phyloP scores from a whole-genome alignment of 64 coral and sea anemone species.

The Platygyra sinensis region DNA sequence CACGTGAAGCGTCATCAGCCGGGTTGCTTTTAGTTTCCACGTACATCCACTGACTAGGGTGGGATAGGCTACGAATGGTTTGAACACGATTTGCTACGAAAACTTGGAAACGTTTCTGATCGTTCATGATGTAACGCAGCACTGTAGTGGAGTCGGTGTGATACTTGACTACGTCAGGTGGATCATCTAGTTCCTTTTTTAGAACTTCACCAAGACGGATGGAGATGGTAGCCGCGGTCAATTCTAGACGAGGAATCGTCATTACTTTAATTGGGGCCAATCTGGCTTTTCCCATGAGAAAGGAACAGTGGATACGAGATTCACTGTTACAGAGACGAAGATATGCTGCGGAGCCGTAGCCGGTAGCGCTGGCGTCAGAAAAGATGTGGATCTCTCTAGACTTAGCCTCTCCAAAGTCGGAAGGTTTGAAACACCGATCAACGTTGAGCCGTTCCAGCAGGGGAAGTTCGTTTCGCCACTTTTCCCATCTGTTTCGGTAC shows the following conservation, averaged over 20 bases:
- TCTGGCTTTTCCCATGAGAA: not conserved
- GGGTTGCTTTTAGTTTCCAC: too few relatives aligned
- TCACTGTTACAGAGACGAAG: too few relatives aligned
- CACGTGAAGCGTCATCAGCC: too few relatives aligned
- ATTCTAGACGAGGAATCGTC: not conserved
- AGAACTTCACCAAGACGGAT: not conserved
- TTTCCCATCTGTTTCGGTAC: too few relatives aligned
- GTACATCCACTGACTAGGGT: too few relatives aligned
- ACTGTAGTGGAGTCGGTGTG: not conserved
- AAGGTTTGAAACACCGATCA: not conserved
- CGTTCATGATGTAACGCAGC: not conserved
- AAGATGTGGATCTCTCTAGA: not conserved
- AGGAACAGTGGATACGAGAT: not conserved
- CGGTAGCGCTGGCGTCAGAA: not conserved
- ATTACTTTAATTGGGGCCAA: not conserved
- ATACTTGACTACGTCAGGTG: not conserved
- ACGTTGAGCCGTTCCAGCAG: not conserved
- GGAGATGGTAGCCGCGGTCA: too few relatives aligned
- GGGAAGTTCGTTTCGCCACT: too few relatives aligned
- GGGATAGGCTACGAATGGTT: too few relatives aligned
- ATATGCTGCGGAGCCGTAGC: too few relatives aligned
- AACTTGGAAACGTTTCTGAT: too few relatives aligned
- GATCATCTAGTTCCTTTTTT: not conserved
- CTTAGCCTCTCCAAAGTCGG: conserved; percentile 8
- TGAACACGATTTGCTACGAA: too few relatives aligned